Evolutionary conservation across 2,888 invertebrate species (phyloP).

Genomic region (Patella ulyssiponensis): DNA sequence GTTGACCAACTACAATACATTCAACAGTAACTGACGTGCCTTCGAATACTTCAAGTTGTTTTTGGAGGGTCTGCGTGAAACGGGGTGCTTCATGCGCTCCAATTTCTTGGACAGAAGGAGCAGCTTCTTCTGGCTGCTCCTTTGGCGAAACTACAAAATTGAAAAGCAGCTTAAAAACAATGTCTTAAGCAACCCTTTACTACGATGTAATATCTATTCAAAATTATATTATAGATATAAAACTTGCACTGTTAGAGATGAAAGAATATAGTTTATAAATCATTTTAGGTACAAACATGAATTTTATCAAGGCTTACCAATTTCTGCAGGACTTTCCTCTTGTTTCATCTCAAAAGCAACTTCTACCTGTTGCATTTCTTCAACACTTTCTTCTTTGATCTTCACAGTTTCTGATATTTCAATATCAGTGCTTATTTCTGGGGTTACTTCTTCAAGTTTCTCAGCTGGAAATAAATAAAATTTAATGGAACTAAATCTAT

Average conservation of each 20-base stretch:
- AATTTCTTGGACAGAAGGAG: conserved; percentile 80
- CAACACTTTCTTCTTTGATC: conserved; percentile 34
- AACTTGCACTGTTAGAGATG: no score
- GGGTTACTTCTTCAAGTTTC: conserved; percentile 14
- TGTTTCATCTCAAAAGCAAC: conserved; percentile 37
- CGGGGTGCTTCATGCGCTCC: conserved; percentile 68
- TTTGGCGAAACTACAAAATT: conserved; percentile 29
- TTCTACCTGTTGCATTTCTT: conserved; percentile 39
- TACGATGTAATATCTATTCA: no score
- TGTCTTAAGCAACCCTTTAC: no score
- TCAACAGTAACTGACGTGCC: conserved; percentile 80
- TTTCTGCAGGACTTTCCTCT: conserved; percentile 33
- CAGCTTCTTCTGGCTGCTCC: conserved; percentile 63
- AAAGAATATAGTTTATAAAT: no score
- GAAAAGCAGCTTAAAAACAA: not conserved
- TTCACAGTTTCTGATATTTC: conserved; percentile 11
- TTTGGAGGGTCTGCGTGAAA: conserved; percentile 75
- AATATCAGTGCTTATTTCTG: not conserved
- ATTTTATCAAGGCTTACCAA: conserved; percentile 15
- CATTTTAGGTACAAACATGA: no score
- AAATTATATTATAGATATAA: no score
- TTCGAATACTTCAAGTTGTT: conserved; percentile 78
- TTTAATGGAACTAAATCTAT: no score
- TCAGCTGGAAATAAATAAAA: conserved; percentile 15
- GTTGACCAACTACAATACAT: conserved; percentile 84